Evolutionary conservation across 2,113 vertebrate genomes (phyloP).

Genomic region (Apaloderma vittatum): DNA sequence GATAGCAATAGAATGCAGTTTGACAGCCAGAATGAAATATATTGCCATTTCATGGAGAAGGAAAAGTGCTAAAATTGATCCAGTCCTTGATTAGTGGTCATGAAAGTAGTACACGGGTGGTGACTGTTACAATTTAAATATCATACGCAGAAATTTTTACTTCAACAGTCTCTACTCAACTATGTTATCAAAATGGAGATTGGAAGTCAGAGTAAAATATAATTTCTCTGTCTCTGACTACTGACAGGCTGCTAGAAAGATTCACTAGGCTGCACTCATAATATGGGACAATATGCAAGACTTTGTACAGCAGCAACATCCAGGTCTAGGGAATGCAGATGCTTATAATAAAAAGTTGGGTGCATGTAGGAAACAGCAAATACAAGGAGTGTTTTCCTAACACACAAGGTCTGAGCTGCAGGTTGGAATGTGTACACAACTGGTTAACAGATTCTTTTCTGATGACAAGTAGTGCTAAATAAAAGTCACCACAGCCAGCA

Average conservation of each 20-base stretch:
- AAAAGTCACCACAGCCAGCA: neutral
- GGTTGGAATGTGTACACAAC: neutral
- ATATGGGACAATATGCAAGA: neutral
- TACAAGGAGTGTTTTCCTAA: neutral
- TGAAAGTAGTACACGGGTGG: neutral
- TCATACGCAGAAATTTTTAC: neutral
- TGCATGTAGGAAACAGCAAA: neutral
- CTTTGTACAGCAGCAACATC: neutral
- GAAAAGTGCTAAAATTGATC: conserved; percentile 40
- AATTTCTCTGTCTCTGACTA: neutral
- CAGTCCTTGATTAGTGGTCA: neutral
- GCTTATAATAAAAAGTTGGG: neutral
- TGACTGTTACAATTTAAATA: neutral
- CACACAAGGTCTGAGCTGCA: neutral
- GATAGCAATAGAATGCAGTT: neutral
- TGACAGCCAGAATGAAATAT: conserved; percentile 37
- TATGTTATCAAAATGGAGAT: neutral
- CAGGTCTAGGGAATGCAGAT: neutral
- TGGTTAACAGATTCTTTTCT: neutral
- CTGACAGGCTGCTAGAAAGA: neutral
- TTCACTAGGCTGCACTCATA: neutral
- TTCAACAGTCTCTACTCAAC: neutral
- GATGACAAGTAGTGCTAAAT: neutral
- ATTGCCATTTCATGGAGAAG: neutral
- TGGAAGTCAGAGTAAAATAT: neutral